Base-by-base conservation (phyloP, 2,113 vertebrate genomes). In the Coptodon bakossiorum region DNA sequence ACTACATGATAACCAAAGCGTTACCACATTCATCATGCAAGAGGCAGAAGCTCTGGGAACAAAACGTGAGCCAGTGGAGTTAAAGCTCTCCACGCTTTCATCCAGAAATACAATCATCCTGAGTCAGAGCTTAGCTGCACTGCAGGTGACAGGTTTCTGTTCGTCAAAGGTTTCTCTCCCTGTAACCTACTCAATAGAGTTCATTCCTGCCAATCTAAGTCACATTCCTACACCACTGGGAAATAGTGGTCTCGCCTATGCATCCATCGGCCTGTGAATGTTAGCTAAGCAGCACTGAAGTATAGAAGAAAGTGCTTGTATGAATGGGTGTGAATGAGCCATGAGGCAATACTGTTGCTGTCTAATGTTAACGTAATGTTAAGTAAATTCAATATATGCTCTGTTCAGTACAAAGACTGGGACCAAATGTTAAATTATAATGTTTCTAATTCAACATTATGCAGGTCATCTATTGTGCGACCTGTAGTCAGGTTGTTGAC, bases 151-250 rank as follows among this genome's bases (percentile, higher is more conserved):
- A 87, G 56, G 87, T 4, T 89, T 91, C 8, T 81, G 29, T 19
- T 85, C 57, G 1, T 34, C 73, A 8, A 90, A 48, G 12, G 3
- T 86, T 5, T 2, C 61, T 87, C 80, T 93, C 2, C 92, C 89
- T 16, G 19, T 52, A 9, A 89, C 80, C 1, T 91, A 87, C 27
- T 31, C 50, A n/a, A 84, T 82, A 81, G 43, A 93, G 19, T 90
- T 87, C n/a, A 93, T 93, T 38, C 89, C 86, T 82, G 88, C 73
- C 6, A 92, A 52, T 86, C 1, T 48, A 36, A 89, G 17, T 71
- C 90, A 89, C 57, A 4, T 19, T 61, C 57, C 57, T 0, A 19
- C 57, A 61, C 57, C 57, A 0, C 57, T 31, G 27, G 27, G 57
- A 59, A 59, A 59, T 27, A 17, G 57, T 31, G 57, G 57, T 31